Evolutionary conservation across 2,113 vertebrate genomes (phyloP), one percentile per base, ranked within the genome.

Genomic region (Sceloporus tristichus): DNA sequence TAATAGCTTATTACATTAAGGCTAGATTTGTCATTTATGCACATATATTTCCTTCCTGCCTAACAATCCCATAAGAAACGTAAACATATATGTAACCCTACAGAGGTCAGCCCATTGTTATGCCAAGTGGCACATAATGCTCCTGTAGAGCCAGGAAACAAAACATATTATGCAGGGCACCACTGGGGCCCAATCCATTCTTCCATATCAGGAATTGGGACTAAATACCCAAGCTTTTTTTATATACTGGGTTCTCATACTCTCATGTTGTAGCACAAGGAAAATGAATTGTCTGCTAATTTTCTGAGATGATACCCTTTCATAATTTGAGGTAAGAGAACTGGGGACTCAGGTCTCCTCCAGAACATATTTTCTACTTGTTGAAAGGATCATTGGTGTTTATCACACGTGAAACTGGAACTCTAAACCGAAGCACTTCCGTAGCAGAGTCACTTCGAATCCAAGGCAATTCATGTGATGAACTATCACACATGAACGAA

Each of bases 291-390:
- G 19, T 27, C 27, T 48, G 75, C 48, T 56, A 53, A 18, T 84
- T 27, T 48, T 73, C 42, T 54, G 25, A 84, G 48, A 27, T 21
- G 25, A 66, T 8, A 21, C 7, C 23, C 5, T 19, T 27, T 73
- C 68, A 84, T 54, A 71, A 73, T 27, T n/a, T 53, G 27, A 34
- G 34, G 48, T 34, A 84, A 71, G 27, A 1, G 13, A 68, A 71
- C 0, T 34, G 40, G 79, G 76, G 53, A 83, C 1, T 79, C 54
- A 11, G 82, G 84, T 74, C 88, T 40, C 73, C 10, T 87, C 75
- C 79, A 82, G 34, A 84, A 62, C 85, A 79, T 91, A 87, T 81
- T 38, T 81, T 88, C 82, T 53, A 82, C 23, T 40, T 65, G 7
- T 23, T 62, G 56, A 92, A 80, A 14, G 74, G 62, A 85, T 86